Evolutionary conservation across 2,113 vertebrate species (phyloP).

Genomic region (Ptilorrhoa leucosticta): DNA sequence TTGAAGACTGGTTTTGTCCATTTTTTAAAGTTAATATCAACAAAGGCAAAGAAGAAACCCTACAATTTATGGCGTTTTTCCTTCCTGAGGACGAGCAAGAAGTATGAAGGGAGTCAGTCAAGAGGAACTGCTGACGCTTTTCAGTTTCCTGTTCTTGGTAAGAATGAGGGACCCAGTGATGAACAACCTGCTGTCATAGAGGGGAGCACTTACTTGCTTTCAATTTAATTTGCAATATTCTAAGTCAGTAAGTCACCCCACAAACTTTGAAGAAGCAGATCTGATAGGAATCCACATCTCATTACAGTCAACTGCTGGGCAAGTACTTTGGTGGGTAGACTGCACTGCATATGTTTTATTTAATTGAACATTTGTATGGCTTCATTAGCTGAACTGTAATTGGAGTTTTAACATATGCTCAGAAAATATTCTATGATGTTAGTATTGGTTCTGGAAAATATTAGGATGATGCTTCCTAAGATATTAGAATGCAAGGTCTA

Average conservation of each 20-base stretch:
- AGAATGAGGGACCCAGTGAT: background rate
- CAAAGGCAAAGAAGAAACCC: background rate
- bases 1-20: background rate
- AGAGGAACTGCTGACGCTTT: background rate
- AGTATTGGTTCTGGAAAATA: conserved; percentile 4
- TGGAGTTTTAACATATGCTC: background rate
- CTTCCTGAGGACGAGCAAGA: background rate
- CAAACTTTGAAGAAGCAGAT: background rate
- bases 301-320: background rate
- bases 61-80: background rate
- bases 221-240: background rate
- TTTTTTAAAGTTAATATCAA: background rate
- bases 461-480: background rate
- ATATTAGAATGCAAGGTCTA: background rate
- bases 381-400: conserved; percentile 13
- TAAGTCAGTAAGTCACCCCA: background rate
- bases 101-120: background rate
- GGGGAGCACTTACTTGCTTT: background rate
- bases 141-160: background rate
- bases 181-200: background rate
- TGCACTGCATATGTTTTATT: background rate
- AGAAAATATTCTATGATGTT: background rate
- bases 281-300: background rate
- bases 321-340: background rate
- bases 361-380: background rate